Percentiles rank a stretch among this genome's conserved stretches.
Conservation (phyloP, 2,797 vertebrate species). For the Notamacropus eugenii region DNA sequence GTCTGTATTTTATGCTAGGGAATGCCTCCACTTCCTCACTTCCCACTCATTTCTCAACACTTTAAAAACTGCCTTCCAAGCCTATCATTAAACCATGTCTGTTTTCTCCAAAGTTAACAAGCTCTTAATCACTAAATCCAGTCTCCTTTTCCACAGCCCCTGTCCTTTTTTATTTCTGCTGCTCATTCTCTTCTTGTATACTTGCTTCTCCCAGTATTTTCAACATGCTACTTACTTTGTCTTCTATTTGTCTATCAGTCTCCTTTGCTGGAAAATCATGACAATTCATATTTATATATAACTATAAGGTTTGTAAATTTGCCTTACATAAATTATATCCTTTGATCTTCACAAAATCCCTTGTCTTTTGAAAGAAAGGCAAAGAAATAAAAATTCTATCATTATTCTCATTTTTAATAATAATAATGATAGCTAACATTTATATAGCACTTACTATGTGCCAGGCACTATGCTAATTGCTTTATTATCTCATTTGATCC, state of each 20-base stretch:
- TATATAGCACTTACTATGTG: neutral
- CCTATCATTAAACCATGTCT: neutral
- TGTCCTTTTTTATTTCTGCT: neutral
- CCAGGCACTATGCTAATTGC: neutral
- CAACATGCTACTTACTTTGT: neutral
- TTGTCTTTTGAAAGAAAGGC: neutral
- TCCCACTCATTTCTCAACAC: neutral
- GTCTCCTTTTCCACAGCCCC: neutral
- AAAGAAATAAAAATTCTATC: neutral
- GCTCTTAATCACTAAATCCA: neutral
- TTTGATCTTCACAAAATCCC: neutral
- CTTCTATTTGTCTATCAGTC: neutral
- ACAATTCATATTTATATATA: neutral
- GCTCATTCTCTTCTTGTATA: neutral
- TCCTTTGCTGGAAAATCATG: neutral
- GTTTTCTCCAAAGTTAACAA: neutral
- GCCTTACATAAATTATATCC: no score
- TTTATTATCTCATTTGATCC: neutral
- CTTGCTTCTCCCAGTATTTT: neutral
- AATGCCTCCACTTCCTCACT: neutral
- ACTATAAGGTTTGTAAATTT: neutral
- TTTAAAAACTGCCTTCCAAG: neutral
- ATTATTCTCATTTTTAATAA: neutral
- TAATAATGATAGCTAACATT: neutral
- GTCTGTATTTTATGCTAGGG: neutral